Percentiles rank a stretch among this genome's conserved stretches.
These are phyloP conservation scores for Cryptotis parvus DNA, from an alignment of 2,113 vertebrate genomes.

Conservation along the genomic window DNA sequence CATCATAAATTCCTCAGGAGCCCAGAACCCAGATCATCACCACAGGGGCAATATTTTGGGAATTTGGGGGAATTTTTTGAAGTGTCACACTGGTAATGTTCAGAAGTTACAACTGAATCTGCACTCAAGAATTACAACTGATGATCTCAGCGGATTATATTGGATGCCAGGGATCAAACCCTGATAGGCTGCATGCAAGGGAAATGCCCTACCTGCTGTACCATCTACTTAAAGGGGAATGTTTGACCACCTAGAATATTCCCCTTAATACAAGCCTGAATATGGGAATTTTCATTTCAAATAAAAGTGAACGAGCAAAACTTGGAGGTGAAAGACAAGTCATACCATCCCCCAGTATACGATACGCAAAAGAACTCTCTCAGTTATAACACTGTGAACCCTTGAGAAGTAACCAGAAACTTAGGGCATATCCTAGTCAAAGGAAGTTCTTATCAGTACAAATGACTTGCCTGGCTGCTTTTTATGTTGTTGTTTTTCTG, in stretches of 20 bases:
- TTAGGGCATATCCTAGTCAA: not conserved
- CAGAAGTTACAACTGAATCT: too few species aligned
- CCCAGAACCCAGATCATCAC: not conserved
- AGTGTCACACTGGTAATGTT: too few species aligned
- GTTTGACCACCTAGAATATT: not conserved
- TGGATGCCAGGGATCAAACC: too few species aligned
- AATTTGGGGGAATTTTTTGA: too few species aligned
- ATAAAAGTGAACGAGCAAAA: not conserved
- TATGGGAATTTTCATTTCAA: not conserved
- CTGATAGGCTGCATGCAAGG: too few species aligned
- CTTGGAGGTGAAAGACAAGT: not conserved
- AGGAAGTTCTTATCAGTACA: not conserved
- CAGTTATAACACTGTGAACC: not conserved
- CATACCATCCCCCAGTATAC: not conserved
- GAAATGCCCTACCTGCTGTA: too few species aligned
- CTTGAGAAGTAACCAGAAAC: not conserved
- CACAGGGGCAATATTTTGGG: too few species aligned
- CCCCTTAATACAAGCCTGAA: not conserved
- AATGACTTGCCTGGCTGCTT: constrained; percentile 19
- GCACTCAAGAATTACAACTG: too few species aligned
- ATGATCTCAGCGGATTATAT: too few species aligned
- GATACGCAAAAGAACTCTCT: not conserved
- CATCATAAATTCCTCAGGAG: not conserved
- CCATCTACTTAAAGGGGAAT: too few species aligned
- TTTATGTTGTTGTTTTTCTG: not conserved